Conservation (phyloP, 2,797 vertebrate species). For the Astyanax mexicanus region DNA sequence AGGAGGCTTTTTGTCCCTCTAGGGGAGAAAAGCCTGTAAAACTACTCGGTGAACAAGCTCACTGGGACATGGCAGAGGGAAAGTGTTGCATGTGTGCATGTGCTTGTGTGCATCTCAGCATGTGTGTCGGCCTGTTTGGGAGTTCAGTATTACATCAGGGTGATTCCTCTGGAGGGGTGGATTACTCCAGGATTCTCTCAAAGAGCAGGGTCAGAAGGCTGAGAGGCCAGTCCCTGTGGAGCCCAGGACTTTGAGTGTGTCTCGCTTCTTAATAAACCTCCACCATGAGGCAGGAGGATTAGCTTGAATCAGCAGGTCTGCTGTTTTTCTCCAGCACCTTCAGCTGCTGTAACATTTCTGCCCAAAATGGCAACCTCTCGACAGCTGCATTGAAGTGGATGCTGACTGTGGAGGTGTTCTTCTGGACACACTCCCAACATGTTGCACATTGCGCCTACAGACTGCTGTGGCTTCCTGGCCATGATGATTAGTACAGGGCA, state of each 20-base stretch:
- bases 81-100: constrained; percentile 27
- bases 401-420: constrained; percentile 23
- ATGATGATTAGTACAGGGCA: constrained; percentile 8
- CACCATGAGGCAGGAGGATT: constrained; percentile 24
- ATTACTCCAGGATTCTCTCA: constrained; percentile 33
- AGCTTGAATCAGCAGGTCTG: constrained; percentile 36
- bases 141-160: constrained; percentile 42
- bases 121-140: not conserved
- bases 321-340: constrained; percentile 5
- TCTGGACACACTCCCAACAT: not conserved
- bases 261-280: constrained; percentile 50
- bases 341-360: constrained; percentile 19
- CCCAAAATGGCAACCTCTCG: constrained; percentile 10
- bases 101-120: constrained; percentile 16
- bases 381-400: constrained; percentile 15
- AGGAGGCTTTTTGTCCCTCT: constrained; percentile 45
- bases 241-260: constrained; percentile 38
- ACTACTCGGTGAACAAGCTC: constrained; percentile 48
- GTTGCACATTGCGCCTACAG: constrained; percentile 3
- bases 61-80: constrained; percentile 38
- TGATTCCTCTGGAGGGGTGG: constrained; percentile 38
- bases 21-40: constrained; percentile 42
- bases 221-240: constrained; percentile 31
- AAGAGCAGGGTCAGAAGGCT: constrained; percentile 24
- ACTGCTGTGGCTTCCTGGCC: not conserved